Percentiles rank a stretch among this genome's conserved stretches.
phyloP scores from a whole-genome alignment of 2,113 vertebrate genomes.

The Pedionomus torquatus region DNA sequence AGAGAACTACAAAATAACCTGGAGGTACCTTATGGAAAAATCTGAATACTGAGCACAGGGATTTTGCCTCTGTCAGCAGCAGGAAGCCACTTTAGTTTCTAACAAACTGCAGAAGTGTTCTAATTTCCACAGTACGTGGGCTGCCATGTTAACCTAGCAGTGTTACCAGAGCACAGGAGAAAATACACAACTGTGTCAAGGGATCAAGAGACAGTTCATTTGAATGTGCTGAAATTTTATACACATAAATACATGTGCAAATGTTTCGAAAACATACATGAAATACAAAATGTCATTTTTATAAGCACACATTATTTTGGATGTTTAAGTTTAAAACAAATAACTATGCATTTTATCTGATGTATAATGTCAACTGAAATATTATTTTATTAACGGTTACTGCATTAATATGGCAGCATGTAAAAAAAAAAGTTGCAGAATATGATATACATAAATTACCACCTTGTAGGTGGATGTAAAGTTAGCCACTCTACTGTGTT shows the following conservation, averaged over 20 bases:
- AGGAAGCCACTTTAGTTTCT: not conserved
- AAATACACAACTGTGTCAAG: not conserved
- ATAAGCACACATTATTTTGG: rapidly evolving
- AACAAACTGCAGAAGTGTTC: not conserved
- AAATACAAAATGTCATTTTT: not conserved
- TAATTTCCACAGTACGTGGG: not conserved
- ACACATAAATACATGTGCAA: not conserved
- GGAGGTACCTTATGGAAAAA: constrained; percentile 11
- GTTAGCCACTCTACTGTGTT: not conserved
- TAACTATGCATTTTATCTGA: not conserved
- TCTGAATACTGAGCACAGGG: not conserved
- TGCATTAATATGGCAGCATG: not conserved
- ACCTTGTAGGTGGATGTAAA: not conserved
- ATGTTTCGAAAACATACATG: not conserved
- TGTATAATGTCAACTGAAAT: not conserved
- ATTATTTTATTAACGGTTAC: not conserved
- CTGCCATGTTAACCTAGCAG: not conserved
- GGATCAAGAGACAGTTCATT: not conserved
- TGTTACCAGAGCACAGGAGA: not conserved
- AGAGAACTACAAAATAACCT: constrained; percentile 20
- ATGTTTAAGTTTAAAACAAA: not conserved
- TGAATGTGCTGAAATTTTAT: not conserved
- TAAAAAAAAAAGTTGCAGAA: not conserved
- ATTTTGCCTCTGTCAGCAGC: not conserved
- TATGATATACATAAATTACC: rapidly evolving